Evolutionary conservation across 2,797 vertebrate species (phyloP).

Genomic region (Tiaroga cobitis): DNA sequence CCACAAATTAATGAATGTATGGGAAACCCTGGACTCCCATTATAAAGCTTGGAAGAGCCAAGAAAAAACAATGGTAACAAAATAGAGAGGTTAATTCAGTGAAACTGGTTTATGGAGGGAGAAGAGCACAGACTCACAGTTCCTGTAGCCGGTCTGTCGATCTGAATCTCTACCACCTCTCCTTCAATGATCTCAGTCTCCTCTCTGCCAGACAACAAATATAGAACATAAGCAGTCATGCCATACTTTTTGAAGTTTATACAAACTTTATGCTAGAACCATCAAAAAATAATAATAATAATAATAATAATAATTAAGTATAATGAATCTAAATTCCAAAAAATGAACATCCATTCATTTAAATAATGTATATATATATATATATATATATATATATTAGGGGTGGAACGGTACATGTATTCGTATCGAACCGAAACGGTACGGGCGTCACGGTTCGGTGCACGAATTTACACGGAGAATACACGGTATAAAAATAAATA

Average conservation of each 20-base stretch:
- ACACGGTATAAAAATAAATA: too few relatives aligned
- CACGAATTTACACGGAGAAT: too few relatives aligned
- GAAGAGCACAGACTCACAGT: slow-evolving; percentile 77
- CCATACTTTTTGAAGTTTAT: not conserved
- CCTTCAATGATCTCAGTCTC: slow-evolving; percentile 97
- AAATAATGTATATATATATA: not conserved
- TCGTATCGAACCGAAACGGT: too few relatives aligned
- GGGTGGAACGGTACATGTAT: too few relatives aligned
- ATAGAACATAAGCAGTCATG: slow-evolving; percentile 3
- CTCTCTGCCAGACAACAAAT: slow-evolving; percentile 76
- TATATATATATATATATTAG: not conserved
- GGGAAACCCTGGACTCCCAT: too few relatives aligned
- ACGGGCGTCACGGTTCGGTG: too few relatives aligned
- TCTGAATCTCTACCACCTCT: slow-evolving; percentile 97
- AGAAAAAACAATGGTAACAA: not conserved
- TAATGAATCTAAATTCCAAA: too few relatives aligned
- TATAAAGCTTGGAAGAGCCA: too few relatives aligned
- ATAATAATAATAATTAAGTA: too few relatives aligned
- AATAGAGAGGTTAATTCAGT: not conserved
- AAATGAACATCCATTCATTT: too few relatives aligned
- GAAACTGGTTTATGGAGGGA: not conserved
- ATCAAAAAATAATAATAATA: not conserved
- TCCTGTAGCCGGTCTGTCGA: slow-evolving; percentile 92
- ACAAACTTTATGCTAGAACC: not conserved
- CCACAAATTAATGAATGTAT: too few relatives aligned